phyloP scores from a whole-genome alignment of 2,888 invertebrate species.

The Hecatera dysodea region DNA sequence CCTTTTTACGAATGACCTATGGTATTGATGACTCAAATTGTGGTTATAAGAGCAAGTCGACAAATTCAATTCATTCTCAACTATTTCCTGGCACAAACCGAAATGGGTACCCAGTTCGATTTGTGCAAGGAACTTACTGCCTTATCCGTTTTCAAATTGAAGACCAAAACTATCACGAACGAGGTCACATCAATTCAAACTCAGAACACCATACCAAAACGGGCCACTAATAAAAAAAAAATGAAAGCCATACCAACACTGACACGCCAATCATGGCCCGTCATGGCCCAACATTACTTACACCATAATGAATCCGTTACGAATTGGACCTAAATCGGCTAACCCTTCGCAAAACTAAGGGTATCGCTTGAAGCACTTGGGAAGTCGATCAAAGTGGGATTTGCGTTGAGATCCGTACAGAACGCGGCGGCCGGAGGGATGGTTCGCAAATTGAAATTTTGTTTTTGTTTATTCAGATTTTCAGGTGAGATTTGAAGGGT shows the following conservation, averaged over 20 bases:
- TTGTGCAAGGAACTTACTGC: no score
- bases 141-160: not conserved
- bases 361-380: constrained; percentile 72
- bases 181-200: constrained; percentile 29
- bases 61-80: no score
- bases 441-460: constrained; percentile 84
- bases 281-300: constrained; percentile 34
- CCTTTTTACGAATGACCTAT: no score
- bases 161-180: not conserved
- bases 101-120: no score
- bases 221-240: constrained; percentile 41
- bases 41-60: no score
- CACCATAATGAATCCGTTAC: constrained; percentile 66
- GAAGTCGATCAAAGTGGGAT: constrained; percentile 88
- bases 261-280: constrained; percentile 23
- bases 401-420: constrained; percentile 78
- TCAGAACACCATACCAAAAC: constrained; percentile 19
- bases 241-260: constrained; percentile 34
- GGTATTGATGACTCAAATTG: not conserved
- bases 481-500: constrained; percentile 76
- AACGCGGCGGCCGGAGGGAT: constrained; percentile 70
- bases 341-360: constrained; percentile 76
- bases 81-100: no score
- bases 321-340: constrained; percentile 75
- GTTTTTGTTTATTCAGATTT: constrained; percentile 83